phyloP scores from a whole-genome alignment of 2,888 invertebrate genomes.

The Xestia ashworthii region DNA sequence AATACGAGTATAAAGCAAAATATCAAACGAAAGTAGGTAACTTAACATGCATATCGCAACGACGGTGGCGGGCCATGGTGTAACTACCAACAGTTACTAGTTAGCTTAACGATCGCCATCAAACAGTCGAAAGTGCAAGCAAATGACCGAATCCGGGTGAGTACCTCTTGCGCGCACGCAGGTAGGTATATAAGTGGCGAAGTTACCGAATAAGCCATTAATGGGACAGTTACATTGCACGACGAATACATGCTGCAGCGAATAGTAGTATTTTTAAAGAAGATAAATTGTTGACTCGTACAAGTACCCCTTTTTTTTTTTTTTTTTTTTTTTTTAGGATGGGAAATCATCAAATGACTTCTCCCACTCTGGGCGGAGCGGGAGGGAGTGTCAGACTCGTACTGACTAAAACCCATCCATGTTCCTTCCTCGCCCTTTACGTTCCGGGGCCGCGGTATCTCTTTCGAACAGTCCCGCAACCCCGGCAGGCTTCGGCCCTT shows the following conservation, averaged over 20 bases:
- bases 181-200: conserved; percentile 27
- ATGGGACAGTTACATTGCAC: conserved; percentile 8
- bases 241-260: not conserved
- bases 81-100: conserved; percentile 6
- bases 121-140: conserved; percentile 43
- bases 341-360: too few species aligned
- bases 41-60: conserved; percentile 11
- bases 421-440: too few species aligned
- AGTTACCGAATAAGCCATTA: conserved; percentile 23
- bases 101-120: conserved; percentile 33
- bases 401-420: too few species aligned
- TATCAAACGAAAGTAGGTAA: not conserved
- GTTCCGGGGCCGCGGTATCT: too few species aligned
- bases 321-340: too few species aligned
- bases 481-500: too few species aligned
- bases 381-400: too few species aligned
- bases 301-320: too few species aligned
- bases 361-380: too few species aligned
- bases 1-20: not conserved
- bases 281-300: not conserved
- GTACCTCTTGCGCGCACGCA: conserved; percentile 24
- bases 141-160: conserved; percentile 43
- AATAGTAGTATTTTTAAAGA: not conserved
- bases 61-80: conserved; percentile 21
- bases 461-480: too few species aligned